phyloP scores from a whole-genome alignment of 92 coral and sea anemone genomes.

The Porites rus region DNA sequence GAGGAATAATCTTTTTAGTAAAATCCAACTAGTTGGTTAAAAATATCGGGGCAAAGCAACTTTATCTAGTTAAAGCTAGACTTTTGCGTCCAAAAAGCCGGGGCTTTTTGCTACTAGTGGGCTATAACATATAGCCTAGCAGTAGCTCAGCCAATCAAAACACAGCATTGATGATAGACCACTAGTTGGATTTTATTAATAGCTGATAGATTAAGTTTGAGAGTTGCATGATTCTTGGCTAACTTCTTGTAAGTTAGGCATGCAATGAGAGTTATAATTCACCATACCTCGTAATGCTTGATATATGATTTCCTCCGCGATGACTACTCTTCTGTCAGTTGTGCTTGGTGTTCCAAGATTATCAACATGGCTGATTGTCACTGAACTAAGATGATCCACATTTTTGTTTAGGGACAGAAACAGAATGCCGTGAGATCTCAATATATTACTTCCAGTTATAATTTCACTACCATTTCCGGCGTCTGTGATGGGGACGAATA shows the following conservation, averaged over 20 bases:
- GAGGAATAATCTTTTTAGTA: too few relatives aligned
- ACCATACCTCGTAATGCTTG: slow-evolving; percentile 46
- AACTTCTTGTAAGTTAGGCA: neutral
- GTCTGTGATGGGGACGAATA: slow-evolving; percentile 82
- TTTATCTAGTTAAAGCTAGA: too few relatives aligned
- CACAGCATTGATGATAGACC: too few relatives aligned
- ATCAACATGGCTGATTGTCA: slow-evolving; percentile 31
- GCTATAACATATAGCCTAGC: too few relatives aligned
- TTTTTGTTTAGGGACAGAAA: slow-evolving; percentile 11
- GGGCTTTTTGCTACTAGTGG: too few relatives aligned
- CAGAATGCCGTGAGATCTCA: slow-evolving; percentile 23
- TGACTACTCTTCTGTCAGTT: slow-evolving; percentile 47
- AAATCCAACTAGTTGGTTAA: too few relatives aligned
- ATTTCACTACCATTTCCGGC: slow-evolving; percentile 21
- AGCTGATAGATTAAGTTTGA: too few relatives aligned
- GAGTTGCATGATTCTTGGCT: too few relatives aligned
- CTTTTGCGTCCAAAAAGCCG: too few relatives aligned
- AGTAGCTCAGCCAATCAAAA: too few relatives aligned
- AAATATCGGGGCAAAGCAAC: too few relatives aligned
- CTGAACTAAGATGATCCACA: slow-evolving; percentile 8
- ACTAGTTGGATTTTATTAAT: too few relatives aligned
- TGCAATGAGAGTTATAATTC: neutral
- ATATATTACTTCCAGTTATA: neutral
- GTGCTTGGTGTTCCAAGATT: slow-evolving; percentile 34
- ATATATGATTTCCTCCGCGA: slow-evolving; percentile 72